phyloP scores from a whole-genome alignment of 2,113 vertebrate species.

The Chiloscyllium plagiosum region DNA sequence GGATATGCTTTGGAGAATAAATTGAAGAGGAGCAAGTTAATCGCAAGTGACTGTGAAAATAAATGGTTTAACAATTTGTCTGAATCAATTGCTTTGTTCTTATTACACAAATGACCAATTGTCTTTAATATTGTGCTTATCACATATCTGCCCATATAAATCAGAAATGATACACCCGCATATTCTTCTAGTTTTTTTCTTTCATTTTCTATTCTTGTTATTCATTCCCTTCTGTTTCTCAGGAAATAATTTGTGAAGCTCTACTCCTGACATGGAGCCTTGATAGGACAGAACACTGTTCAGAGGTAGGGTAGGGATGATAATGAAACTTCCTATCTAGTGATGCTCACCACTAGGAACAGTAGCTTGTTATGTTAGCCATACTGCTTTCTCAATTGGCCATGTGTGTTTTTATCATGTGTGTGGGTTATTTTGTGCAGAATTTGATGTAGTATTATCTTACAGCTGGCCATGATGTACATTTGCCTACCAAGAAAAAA shows the following conservation, averaged over 20 bases:
- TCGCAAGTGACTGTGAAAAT: not conserved
- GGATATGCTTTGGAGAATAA: not conserved
- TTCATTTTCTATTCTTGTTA: not conserved
- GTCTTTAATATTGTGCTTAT: not conserved
- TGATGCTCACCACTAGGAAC: not conserved
- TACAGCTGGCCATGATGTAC: not conserved
- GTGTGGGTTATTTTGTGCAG: too few relatives aligned
- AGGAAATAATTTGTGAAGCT: not conserved
- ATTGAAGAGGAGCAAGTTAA: not conserved
- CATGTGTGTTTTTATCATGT: not conserved
- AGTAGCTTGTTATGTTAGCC: not conserved
- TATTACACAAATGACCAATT: not conserved
- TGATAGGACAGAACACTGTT: not conserved
- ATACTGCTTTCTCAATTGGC: not conserved
- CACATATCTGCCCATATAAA: not conserved
- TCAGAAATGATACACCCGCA: not conserved
- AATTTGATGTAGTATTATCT: not conserved
- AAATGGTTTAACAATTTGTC: slow-evolving; percentile 10
- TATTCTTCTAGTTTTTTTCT: not conserved
- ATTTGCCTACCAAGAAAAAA: not conserved
- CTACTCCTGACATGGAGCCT: not conserved
- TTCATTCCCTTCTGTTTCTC: not conserved
- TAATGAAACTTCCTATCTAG: not conserved
- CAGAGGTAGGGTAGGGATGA: not conserved
- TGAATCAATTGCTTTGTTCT: not conserved